Evolutionary conservation across 2,113 vertebrate species (phyloP), one percentile per base, ranked within the genome.

Genomic region (Glaucomys volans): DNA sequence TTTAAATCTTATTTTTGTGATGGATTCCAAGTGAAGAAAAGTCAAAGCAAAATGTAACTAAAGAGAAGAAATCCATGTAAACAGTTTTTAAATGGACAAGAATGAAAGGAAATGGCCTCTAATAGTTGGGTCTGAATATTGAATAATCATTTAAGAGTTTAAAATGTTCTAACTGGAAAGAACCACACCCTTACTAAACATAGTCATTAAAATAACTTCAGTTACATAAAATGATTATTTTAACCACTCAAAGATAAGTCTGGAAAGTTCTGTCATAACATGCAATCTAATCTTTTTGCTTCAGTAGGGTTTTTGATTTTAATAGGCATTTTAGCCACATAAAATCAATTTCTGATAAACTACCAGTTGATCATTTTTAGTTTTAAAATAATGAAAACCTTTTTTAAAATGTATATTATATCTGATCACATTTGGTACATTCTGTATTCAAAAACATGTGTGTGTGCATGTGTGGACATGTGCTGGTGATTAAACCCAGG

Each of bases 81-180:
- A 96, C 76, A 95, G 62, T 82, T 40, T 77, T 82, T 89, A 89
- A 94, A 88, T 57, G 69, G 9, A 44, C 87, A 95, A 87, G 64
- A 94, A 95, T 77, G 86, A 95, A 92, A 95, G 76, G 69, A 94
- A 90, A 76, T 59, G 20, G 54, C 32, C n/a, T n/a, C 62, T 93
- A 87, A 72, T 59, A 95, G 64, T 66, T 86, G 81, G 47, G 22
- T 87, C 80, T 84, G n/a, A 83, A 66, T 79, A 91, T 6, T 82
- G 75, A 96, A 86, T 71, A 88, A 88, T 94, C 74, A 96, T 90
- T 67, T 95, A 59, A 77, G 24, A 14, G n/a, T 79, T 94, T 92
- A 92, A 89, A 80, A 77, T 3, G 4, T 96, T 77, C 90, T 96
- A 50, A 88, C 82, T 95, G 94, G 77, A 97, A 94, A 83, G 47